These are phyloP conservation scores for Pardalotus punctatus DNA, from an alignment of 2,113 vertebrate genomes.

Conservation along the genomic window DNA sequence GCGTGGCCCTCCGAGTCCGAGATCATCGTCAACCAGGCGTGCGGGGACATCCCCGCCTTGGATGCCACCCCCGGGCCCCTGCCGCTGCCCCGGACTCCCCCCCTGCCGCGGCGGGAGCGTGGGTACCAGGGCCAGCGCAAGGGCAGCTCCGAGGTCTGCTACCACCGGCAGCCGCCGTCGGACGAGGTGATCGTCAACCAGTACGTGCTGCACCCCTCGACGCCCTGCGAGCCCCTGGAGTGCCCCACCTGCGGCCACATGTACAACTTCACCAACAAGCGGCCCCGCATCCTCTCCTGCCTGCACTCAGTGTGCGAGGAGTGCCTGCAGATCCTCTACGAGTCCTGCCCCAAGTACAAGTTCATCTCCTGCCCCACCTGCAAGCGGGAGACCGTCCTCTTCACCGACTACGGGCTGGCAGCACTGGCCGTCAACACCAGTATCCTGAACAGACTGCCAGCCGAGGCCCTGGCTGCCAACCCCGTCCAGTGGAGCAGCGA, in stretches of 20 bases:
- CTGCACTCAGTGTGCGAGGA: slow-evolving; percentile 98
- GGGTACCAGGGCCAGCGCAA: slow-evolving; percentile 87
- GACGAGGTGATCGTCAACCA: slow-evolving; percentile 97
- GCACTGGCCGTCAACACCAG: slow-evolving; percentile 97
- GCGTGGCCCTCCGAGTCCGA: slow-evolving; percentile 90
- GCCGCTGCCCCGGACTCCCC: slow-evolving; percentile 78
- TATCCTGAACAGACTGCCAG: slow-evolving; percentile 93
- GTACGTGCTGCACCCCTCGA: slow-evolving; percentile 85
- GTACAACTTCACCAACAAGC: slow-evolving; percentile 94
- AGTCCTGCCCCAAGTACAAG: slow-evolving; percentile 99
- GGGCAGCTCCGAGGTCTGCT: slow-evolving; percentile 90
- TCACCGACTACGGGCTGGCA: slow-evolving; percentile 97
- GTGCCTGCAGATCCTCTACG: slow-evolving; percentile 98
- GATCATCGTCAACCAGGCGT: slow-evolving; percentile 97
- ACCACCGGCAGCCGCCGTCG: slow-evolving; percentile 85
- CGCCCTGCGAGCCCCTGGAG: slow-evolving; percentile 90
- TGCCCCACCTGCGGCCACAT: slow-evolving; percentile 97
- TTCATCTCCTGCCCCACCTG: slow-evolving; percentile 99
- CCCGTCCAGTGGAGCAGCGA: slow-evolving; percentile 93
- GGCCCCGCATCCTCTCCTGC: slow-evolving; percentile 95
- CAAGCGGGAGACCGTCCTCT: slow-evolving; percentile 96
- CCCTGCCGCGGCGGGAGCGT: slow-evolving; percentile 78
- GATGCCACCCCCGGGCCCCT: slow-evolving; percentile 59
- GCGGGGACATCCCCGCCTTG: slow-evolving; percentile 71
- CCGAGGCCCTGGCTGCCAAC: slow-evolving; percentile 82